Conservation (phyloP, 2,797 vertebrate genomes). For the Hipposideros larvatus region DNA sequence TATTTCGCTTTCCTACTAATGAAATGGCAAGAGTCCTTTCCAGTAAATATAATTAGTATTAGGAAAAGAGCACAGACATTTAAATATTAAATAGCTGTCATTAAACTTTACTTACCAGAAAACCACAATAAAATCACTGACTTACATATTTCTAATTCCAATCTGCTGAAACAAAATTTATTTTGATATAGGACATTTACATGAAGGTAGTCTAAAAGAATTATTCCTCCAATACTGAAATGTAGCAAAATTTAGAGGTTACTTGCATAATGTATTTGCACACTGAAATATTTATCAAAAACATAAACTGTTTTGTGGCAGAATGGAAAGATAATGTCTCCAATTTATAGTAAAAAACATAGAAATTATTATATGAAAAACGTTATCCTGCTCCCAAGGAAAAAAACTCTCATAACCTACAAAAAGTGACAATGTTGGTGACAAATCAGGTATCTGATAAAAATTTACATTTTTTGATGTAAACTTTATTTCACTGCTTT, state of each 20-base stretch:
- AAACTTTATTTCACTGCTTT: neutral
- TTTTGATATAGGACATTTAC: neutral
- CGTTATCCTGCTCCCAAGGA: neutral
- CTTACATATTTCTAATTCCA: neutral
- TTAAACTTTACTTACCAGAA: neutral
- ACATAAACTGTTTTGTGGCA: neutral
- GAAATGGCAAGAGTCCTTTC: neutral
- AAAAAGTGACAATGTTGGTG: neutral
- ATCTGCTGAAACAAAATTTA: neutral
- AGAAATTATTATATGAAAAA: neutral
- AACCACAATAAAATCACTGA: neutral
- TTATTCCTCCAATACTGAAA: neutral
- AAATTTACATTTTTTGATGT: neutral
- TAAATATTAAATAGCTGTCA: neutral
- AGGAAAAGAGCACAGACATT: constrained; percentile 10
- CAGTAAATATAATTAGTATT: neutral
- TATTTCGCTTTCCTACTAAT: neutral
- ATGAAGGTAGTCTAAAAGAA: neutral
- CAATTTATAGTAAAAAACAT: neutral
- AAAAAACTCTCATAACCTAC: neutral
- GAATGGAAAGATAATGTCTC: neutral
- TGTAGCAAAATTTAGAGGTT: neutral
- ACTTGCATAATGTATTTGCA: neutral
- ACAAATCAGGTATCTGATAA: neutral
- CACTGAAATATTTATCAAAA: neutral